Evolutionary conservation across 2,113 vertebrate genomes (phyloP).

Genomic region (Sigmodon hispidus): DNA sequence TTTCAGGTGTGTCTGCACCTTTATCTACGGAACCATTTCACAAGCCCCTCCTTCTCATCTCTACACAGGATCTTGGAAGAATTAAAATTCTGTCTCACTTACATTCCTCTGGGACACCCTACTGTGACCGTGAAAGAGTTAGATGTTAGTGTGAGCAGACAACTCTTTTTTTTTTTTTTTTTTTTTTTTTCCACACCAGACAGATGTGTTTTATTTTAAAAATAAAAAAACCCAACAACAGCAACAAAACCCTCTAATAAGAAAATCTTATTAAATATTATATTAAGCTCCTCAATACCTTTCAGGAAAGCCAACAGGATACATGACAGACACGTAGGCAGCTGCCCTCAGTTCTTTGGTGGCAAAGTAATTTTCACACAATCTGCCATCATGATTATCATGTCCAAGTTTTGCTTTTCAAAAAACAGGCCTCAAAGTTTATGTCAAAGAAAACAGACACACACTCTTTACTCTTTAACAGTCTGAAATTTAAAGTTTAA

Average conservation of each 20-base stretch:
- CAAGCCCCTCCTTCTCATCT: not conserved
- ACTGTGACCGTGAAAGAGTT: not conserved
- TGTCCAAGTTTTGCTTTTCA: constrained; percentile 52
- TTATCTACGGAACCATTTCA: too few species aligned
- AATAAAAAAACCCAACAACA: not conserved
- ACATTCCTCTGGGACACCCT: not conserved
- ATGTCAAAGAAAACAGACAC: constrained; percentile 11
- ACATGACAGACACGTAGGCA: constrained; percentile 34
- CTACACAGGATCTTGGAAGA: not conserved
- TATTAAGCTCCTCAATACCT: constrained; percentile 58
- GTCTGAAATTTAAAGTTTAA: constrained; percentile 53
- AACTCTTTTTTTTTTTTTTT: too few species aligned
- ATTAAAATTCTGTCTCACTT: not conserved
- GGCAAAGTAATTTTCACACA: constrained; percentile 33
- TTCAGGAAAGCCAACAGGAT: constrained; percentile 51
- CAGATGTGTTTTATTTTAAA: constrained; percentile 28
- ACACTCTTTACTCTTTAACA: not conserved
- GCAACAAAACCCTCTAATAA: constrained; percentile 52
- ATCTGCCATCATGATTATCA: constrained; percentile 66
- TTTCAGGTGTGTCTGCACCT: not conserved
- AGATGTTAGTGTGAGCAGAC: not conserved
- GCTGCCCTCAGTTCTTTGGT: constrained; percentile 72
- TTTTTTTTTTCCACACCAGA: constrained; percentile 60
- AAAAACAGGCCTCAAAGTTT: constrained; percentile 43
- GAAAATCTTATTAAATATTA: constrained; percentile 67